Percentiles rank a stretch among this genome's conserved stretches.
phyloP scores from a whole-genome alignment of 2,888 invertebrate genomes.

The Actias luna region DNA sequence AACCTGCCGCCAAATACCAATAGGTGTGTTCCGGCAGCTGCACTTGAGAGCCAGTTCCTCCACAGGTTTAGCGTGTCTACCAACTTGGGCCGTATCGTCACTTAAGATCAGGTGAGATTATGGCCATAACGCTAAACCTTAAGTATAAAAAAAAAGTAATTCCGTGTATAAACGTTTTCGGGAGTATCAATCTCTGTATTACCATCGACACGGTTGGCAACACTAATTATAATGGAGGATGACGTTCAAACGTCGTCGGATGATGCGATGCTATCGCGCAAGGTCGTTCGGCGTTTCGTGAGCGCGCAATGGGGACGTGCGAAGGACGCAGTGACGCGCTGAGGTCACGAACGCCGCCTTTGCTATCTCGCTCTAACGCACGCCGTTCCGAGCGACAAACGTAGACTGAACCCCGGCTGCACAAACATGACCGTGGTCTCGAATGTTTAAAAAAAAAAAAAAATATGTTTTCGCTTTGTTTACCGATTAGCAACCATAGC shows the following conservation, averaged over 20 bases:
- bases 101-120: too few species aligned
- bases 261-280: not conserved
- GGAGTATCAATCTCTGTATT: not conserved
- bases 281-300: slow-evolving; percentile 1
- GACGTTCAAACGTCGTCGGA: not conserved
- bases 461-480: not conserved
- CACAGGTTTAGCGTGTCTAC: too few species aligned
- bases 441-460: not conserved
- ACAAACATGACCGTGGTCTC: not conserved
- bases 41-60: too few species aligned
- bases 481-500: too few species aligned
- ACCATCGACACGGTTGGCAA: not conserved
- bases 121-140: too few species aligned
- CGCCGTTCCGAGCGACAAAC: not conserved
- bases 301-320: not conserved
- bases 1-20: too few species aligned
- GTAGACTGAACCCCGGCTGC: not conserved
- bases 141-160: too few species aligned
- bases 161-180: too few species aligned
- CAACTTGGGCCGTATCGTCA: too few species aligned
- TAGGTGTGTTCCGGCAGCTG: too few species aligned
- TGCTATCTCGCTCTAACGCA: not conserved
- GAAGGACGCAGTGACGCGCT: slow-evolving; percentile 6
- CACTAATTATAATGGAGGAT: not conserved
- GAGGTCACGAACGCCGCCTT: not conserved